Conservation (phyloP, 2,888 invertebrate genomes). For the Caenorhabditis afra region DNA sequence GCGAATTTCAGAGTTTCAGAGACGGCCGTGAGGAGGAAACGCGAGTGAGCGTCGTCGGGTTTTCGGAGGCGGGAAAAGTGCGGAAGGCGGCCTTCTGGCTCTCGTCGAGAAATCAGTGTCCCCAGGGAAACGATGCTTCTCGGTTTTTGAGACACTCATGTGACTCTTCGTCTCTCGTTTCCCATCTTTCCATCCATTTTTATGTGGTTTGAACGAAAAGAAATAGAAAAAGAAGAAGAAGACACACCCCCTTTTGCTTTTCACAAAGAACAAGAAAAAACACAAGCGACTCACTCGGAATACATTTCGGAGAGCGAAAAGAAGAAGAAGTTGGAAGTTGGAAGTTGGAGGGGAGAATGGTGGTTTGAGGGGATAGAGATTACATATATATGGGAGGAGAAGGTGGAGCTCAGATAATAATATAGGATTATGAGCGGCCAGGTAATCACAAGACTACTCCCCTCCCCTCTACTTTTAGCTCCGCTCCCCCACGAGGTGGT, state of each 20-base stretch:
- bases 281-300: slow-evolving; percentile 32
- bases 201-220: slow-evolving; percentile 40
- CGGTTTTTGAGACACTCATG: slow-evolving; percentile 56
- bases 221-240: slow-evolving; percentile 8
- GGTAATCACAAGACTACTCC: not conserved
- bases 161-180: slow-evolving; percentile 28
- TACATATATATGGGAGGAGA: not conserved
- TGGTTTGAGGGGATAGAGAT: not conserved
- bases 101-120: slow-evolving; percentile 7
- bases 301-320: slow-evolving; percentile 15
- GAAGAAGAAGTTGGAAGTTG: not conserved
- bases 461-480: not conserved
- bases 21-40: not conserved
- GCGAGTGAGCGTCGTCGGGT: not conserved
- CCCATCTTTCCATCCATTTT: slow-evolving; percentile 2
- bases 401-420: slow-evolving; percentile 35
- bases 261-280: slow-evolving; percentile 3
- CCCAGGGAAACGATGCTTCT: slow-evolving; percentile 26
- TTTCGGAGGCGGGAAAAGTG: slow-evolving; percentile 17
- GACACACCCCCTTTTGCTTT: not conserved
- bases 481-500: slow-evolving; percentile 2
- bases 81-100: slow-evolving; percentile 12
- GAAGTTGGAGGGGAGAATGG: slow-evolving; percentile 4
- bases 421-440: slow-evolving; percentile 45
- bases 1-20: not conserved